Conservation (phyloP, 2,888 invertebrate genomes). For the Lydus trimaculatus region DNA sequence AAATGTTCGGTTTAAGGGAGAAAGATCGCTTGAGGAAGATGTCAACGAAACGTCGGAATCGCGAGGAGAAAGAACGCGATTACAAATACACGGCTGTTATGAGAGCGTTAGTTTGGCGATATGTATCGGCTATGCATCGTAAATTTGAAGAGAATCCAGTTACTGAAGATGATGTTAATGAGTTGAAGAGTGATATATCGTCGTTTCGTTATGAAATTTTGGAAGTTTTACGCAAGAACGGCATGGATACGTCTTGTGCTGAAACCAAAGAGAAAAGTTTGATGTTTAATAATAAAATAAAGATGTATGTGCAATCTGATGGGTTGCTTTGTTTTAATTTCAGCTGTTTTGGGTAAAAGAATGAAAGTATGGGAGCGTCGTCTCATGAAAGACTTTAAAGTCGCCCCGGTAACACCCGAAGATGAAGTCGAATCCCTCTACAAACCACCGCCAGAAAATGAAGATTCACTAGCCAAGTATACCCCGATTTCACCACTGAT, state of each 20-base stretch:
- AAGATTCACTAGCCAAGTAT: constrained; percentile 67
- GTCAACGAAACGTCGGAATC: constrained; percentile 66
- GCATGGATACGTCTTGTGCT: constrained; percentile 81
- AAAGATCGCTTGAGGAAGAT: constrained; percentile 67
- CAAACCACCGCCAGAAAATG: constrained; percentile 62
- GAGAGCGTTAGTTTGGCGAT: constrained; percentile 90
- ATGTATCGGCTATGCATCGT: constrained; percentile 87
- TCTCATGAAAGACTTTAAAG: constrained; percentile 88
- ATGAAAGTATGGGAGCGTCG: constrained; percentile 89
- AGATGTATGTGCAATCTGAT: constrained; percentile 2
- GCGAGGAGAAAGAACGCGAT: constrained; percentile 72
- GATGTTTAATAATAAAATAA: constrained; percentile 38
- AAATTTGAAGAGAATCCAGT: constrained; percentile 84
- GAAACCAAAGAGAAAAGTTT: constrained; percentile 78
- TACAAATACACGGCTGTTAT: constrained; percentile 82
- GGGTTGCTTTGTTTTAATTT: constrained; percentile 25
- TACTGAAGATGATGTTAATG: constrained; percentile 93
- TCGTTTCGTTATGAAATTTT: constrained; percentile 90
- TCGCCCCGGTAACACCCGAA: constrained; percentile 73
- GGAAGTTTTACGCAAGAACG: constrained; percentile 87
- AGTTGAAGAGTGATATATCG: constrained; percentile 93
- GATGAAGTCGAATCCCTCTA: constrained; percentile 63
- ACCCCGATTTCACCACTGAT: constrained; percentile 7
- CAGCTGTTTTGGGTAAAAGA: constrained; percentile 76
- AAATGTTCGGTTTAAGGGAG: constrained; percentile 70